Evolutionary conservation across 2,888 invertebrate genomes (phyloP), one percentile per base, ranked within the genome.

Genomic region (Nemotelus pantherinus): DNA sequence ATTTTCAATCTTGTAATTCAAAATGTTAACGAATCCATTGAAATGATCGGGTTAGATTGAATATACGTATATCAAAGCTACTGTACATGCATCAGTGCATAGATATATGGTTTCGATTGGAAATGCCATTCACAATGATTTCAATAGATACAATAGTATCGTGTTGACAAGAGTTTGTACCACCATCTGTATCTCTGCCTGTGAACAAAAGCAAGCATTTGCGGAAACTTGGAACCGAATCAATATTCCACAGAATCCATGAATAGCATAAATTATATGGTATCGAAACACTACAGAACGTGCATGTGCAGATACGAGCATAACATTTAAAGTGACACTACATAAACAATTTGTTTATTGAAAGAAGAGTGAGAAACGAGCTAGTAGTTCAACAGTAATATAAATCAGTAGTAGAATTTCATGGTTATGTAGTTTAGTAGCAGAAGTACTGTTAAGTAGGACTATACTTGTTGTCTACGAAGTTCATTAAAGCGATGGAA

Each of bases 141-240:
- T 9, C 6, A 5, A 50, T 9, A 9, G 50, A 50, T 50, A 7
- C 50, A 50, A 50, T 50, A 50, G 5, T 9, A 50, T 50, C 50
- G 5, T 50, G 50, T 50, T 50, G 39, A 25, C 3, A 43, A 43
- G 9, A 41, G 43, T 43, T 6, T 5, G 43, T 63, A 63, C 43
- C 41, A 63, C 5, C 5, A 41, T 41, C 41, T 43, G 43, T 41
- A 63, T 41, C 39, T 41, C 3, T 63, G 50, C 63, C 41, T 63
- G 63, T 63, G 3, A 63, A 63, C 41, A 39, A 10, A n/a, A 63
- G 45, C 47, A 47, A 67, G n/a, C 47, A 67, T 67, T 67, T 67
- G 25, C 48, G 47, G n/a, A 67, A 67, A 67, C 67, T 47, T 47
- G n/a, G 47, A 47, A 67, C 67, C 67, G n/a, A 45, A 45, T 67